Evolutionary conservation across 2,113 vertebrate species (phyloP).

Genomic region (Heteronetta atricapilla): DNA sequence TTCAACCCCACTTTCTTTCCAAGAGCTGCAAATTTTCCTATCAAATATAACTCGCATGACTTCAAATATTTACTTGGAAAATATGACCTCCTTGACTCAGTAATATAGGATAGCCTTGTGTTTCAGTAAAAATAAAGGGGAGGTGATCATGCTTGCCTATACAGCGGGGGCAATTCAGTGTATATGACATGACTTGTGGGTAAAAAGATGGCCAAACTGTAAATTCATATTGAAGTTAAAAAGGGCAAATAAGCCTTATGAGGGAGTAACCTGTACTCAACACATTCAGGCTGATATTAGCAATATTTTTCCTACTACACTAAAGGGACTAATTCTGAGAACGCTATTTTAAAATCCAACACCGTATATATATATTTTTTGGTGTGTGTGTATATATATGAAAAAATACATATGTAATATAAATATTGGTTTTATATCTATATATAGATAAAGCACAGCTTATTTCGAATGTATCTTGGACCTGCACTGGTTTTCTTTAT

Average conservation of each 20-base stretch:
- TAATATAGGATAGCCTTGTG: neutral
- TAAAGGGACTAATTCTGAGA: neutral
- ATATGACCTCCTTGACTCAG: neutral
- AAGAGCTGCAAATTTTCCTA: neutral
- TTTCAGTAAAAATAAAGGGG: neutral
- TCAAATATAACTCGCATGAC: neutral
- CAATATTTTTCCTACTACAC: neutral
- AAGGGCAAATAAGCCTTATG: neutral
- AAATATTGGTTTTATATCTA: neutral
- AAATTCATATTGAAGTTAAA: neutral
- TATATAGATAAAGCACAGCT: neutral
- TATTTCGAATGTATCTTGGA: neutral
- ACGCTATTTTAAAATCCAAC: neutral
- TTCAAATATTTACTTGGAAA: neutral
- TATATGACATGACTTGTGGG: neutral
- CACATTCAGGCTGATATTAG: neutral
- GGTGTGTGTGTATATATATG: neutral
- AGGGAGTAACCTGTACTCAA: neutral
- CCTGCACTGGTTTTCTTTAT: neutral
- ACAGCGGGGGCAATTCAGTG: neutral
- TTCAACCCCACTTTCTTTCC: neutral
- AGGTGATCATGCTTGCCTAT: neutral
- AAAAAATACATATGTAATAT: neutral
- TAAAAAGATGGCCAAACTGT: neutral
- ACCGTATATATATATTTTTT: neutral